Evolutionary conservation across 2,113 vertebrate species (phyloP).

Genomic region (Trinectes maculatus): DNA sequence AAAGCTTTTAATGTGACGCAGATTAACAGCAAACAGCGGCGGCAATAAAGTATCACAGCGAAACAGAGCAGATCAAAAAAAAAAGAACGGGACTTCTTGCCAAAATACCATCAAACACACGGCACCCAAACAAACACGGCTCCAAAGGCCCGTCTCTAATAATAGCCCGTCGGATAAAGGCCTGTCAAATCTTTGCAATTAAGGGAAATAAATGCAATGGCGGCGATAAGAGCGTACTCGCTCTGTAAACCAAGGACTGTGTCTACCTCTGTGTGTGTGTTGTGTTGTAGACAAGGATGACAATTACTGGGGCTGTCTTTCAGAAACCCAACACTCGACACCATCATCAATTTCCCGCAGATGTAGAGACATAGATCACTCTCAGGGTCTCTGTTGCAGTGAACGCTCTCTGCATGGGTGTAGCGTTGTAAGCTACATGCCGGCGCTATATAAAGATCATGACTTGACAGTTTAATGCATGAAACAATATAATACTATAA

Average conservation of each 20-base stretch:
- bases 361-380: neutral
- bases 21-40: constrained; percentile 37
- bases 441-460: too few relatives aligned
- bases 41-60: constrained; percentile 28
- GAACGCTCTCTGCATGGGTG: too few relatives aligned
- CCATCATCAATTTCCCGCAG: neutral
- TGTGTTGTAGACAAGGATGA: neutral
- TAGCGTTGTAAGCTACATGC: too few relatives aligned
- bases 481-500: too few relatives aligned
- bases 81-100: constrained; percentile 13
- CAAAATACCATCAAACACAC: constrained; percentile 5
- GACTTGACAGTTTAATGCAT: too few relatives aligned
- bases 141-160: too few relatives aligned
- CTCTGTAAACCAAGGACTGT: neutral
- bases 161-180: neutral
- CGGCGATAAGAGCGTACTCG: neutral
- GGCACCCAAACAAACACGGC: neutral
- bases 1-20: constrained; percentile 34
- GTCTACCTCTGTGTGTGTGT: neutral
- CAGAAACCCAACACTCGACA: neutral
- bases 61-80: too few relatives aligned
- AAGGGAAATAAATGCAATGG: neutral
- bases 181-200: neutral
- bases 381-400: neutral
- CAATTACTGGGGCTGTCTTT: neutral